Evolutionary conservation across 30 jellyfish, hydroid and myxozoan genomes (phyloP), one percentile per base, ranked within the genome.

Genomic region (Mastigias papua): DNA sequence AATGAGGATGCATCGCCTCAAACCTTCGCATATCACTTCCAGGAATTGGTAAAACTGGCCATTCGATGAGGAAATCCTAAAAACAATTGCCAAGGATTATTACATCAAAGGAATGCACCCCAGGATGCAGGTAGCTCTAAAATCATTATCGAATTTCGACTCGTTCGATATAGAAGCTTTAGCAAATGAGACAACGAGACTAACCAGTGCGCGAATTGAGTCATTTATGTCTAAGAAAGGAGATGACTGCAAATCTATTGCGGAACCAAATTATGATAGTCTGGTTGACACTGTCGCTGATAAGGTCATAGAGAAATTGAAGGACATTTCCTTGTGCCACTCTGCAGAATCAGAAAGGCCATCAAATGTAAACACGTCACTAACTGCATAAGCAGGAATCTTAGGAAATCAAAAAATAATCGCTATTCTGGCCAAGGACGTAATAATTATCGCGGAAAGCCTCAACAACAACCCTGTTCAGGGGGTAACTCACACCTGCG

Each of bases 61-160:
- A 15, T 84, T 84, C 80, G 86, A 84, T 10, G 87, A 57, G 5
- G 48, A 46, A n/a, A 51, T 34, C 2, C 42, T n/a, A 19, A 51
- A 50, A 42, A 69, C 81, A 28, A 31, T 70, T 33, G 66, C 93
- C 34, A 70, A 84, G 73, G 79, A 84, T 69, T 69, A 69, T 69
- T 84, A 69, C 80, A 54, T 84, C 23, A 84, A 70, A 31, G 93
- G 93, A 32, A 31, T 84, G 30, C 81, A 70, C 69, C 87, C 93
- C n/a, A 84, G 72, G 27, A 84, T 84, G 93, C 78, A 84, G 42
- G 54, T 65, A 17, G 60, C 91, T 19, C 68, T 81, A 81, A 81
- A 81, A 65, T 64, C 91, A 11, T 42, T 57, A 70, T 77, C 80
- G 54, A 50, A 49, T 7, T 84, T 69, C 33, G 66, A 34, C 20